Base-by-base conservation (phyloP, 2,888 invertebrate species). In the Rugalucina vietnamica region DNA sequence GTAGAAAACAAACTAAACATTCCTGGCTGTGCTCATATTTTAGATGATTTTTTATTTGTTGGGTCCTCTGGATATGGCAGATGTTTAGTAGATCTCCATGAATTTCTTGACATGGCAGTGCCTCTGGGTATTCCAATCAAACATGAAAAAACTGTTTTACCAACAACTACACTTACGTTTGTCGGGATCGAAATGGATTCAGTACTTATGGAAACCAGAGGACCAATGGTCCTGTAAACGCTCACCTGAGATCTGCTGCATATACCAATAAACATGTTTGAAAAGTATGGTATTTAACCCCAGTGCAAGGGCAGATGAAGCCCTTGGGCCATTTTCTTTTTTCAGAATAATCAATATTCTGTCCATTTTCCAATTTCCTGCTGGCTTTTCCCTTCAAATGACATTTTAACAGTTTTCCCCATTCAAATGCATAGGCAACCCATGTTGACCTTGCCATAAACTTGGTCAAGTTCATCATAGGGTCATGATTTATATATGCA, bases 41-140 rank as follows among this genome's bases (percentile, higher is more conserved):
- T 73, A n/a, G 82, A 73, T 78, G 82, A 77, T 36, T 78, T 78
- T 69, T 27, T 78, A 8, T 84, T 84, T 80, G 72, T 83, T 34
- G 70, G 37, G 24, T 69, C 49, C 21, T 54, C 76, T 39, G n/a
- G 37, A 21, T 72, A 76, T 43, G 32, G 60, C 24, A 34, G 32
- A 57, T 76, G 80, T 36, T 50, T 73, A 29, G 18, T 60, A 36
- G 10, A 72, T 27, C n/a, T 83, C 24, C 29, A 71, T 12, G 32
- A 39, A 5, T 84, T 80, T 36, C 43, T 54, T 1, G 18, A n/a
- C 32, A 24, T 84, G 18, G 76, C 76, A 27, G 18, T 57, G 8
- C 54, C 27, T 1, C 37, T 84, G 12, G 84, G 84, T 24, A 24
- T 84, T 36, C 84, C 84, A 0, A 80, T 84, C 37, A 80, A 84